phyloP scores from a whole-genome alignment of 2,797 vertebrate species.

The Pipistrellus nathusii region DNA sequence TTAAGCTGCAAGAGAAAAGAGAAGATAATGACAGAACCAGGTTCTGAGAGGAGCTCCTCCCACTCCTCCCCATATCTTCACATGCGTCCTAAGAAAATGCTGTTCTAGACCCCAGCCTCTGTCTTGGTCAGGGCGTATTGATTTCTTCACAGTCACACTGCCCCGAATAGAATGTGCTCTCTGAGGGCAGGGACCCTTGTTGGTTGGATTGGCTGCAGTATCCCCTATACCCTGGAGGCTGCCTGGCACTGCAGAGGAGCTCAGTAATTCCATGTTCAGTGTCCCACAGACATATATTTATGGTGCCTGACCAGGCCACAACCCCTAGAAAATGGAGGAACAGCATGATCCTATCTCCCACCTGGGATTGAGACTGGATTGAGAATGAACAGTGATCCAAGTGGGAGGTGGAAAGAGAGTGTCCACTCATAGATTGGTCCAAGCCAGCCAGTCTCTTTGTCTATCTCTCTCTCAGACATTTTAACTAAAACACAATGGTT shows the following conservation, averaged over 20 bases:
- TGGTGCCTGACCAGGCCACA: not conserved
- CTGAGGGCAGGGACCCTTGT: not conserved
- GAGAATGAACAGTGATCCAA: not conserved
- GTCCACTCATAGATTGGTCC: not conserved
- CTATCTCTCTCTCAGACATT: not conserved
- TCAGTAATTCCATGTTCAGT: not conserved
- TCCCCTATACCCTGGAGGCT: not conserved
- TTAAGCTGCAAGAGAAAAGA: not conserved
- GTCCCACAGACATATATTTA: not conserved
- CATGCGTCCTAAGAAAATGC: not conserved
- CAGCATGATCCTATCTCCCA: not conserved
- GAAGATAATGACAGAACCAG: not conserved
- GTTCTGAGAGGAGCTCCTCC: not conserved
- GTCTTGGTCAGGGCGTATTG: not conserved
- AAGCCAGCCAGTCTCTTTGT: not conserved
- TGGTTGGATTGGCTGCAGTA: not conserved
- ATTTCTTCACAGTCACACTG: not conserved
- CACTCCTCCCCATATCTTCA: not conserved
- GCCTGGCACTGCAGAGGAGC: not conserved
- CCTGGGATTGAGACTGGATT: not conserved
- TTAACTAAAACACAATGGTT: not conserved
- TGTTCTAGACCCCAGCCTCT: not conserved
- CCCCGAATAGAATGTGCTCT: not conserved
- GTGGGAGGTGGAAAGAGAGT: not conserved
- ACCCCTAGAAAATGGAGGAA: not conserved